A percentile compares a stretch with the other conserved stretches of the same genome.
phyloP scores from a whole-genome alignment of 2,888 invertebrate species.

The Lycaena phlaeas region DNA sequence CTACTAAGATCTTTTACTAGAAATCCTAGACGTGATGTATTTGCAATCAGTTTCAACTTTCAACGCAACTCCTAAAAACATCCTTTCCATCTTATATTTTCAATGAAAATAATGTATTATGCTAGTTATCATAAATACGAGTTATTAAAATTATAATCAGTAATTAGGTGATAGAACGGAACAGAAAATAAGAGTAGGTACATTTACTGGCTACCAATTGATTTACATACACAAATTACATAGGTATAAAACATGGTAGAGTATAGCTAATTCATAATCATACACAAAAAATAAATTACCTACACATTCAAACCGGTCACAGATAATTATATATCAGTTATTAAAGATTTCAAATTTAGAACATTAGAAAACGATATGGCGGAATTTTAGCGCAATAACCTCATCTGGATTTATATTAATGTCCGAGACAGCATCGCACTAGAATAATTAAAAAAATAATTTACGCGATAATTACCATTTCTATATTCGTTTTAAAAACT shows the following conservation, averaged over 20 bases:
- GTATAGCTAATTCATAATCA: not conserved
- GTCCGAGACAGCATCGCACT: conserved; percentile 5
- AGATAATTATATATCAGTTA: conserved; percentile 7
- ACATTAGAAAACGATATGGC: conserved; percentile 1
- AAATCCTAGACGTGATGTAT: too few relatives aligned
- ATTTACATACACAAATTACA: not conserved
- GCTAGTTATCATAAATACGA: too few relatives aligned
- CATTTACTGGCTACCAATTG: not conserved
- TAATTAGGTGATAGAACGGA: not conserved
- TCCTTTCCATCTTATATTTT: too few relatives aligned
- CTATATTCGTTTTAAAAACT: conserved; percentile 1
- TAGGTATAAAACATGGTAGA: not conserved
- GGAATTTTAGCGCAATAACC: not conserved
- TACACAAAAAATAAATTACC: not conserved
- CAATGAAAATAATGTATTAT: too few relatives aligned
- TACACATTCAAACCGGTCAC: not conserved
- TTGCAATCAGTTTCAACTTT: too few relatives aligned
- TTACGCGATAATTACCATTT: conserved; percentile 5
- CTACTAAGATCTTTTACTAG: too few relatives aligned
- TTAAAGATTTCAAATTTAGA: conserved; percentile 4
- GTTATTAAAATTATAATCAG: not conserved
- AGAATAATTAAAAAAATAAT: conserved; percentile 6
- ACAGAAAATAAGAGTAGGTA: not conserved
- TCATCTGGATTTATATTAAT: not conserved
- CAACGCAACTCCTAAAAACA: too few relatives aligned